Evolutionary conservation across 2,797 vertebrate genomes (phyloP), one percentile per base, ranked within the genome.

Genomic region (Scarus forsteni): DNA sequence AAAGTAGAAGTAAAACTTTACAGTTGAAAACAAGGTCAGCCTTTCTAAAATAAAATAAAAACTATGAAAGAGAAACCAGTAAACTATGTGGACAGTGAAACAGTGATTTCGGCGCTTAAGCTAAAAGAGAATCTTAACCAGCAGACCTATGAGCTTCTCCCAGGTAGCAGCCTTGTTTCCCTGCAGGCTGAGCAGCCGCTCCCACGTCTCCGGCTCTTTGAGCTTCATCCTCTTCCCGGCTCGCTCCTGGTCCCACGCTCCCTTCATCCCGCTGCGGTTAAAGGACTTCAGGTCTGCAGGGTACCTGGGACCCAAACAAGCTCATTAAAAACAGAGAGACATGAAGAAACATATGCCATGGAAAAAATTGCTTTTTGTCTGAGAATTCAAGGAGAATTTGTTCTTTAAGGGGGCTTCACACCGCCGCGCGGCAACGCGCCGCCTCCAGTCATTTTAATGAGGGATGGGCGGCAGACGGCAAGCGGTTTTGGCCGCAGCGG

Each of bases 121-220:
- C 15, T 18, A 40, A 40, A 55, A 55, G 1, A 39, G 0, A 16
- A 14, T 53, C n/a, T 7, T 36, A 10, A 9, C 61, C 10, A 42
- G 38, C 81, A 14, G 66, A 97, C 96, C 96, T 3, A 98, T 96
- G 62, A 98, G 95, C 4, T 90, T 91, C 70, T 97, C 95, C 97
- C 97, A 98, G 51, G 94, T 95, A 0, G 84, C 48, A 1, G 94
- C 94, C 15, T 86, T 94, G 92, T 96, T 96, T 43, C 96, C 96
- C 34, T 86, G 81, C 46, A 60, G 84, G 65, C 95, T 96, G 66
- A 97, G 87, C 64, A 92, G 90, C 3, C 93, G 92, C 0, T 97
- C 96, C 97, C 96, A 97, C 0, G 96, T 97, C 70, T 94, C 89
- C 0, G 95, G 95, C 59, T 81, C 85, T 43, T 87, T 87, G 0